These are phyloP conservation scores for Mus spicilegus DNA, from an alignment of 2,113 vertebrate genomes.

Conservation along the genomic window DNA sequence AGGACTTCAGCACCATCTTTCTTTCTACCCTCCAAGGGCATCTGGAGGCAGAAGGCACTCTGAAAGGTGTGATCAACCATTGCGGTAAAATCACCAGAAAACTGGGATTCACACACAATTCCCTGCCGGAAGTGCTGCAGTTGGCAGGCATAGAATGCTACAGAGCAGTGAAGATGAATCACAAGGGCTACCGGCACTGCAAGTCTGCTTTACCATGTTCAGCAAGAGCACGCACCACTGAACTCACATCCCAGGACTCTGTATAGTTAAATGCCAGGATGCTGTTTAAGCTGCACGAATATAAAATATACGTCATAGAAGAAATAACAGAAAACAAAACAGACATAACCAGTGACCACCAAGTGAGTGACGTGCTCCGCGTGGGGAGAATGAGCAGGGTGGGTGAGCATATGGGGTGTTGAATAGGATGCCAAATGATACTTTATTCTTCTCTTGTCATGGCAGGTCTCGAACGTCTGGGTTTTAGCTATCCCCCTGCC, in stretches of 20 bases:
- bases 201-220: not conserved
- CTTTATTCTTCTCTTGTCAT: no score
- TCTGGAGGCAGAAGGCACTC: not conserved
- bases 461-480: not conserved
- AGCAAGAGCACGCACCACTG: not conserved
- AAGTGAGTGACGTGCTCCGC: not conserved
- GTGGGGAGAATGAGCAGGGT: not conserved
- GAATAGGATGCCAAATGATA: not conserved
- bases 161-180: rapidly evolving
- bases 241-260: not conserved
- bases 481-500: not conserved
- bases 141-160: not conserved
- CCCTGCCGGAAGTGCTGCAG: not conserved
- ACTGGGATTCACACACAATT: not conserved
- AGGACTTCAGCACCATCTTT: not conserved
- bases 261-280: not conserved
- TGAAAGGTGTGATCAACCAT: not conserved
- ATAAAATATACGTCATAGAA: not conserved
- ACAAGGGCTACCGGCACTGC: rapidly evolving
- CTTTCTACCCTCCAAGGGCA: not conserved
- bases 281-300: not conserved
- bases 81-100: constrained; percentile 1
- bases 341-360: not conserved
- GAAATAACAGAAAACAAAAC: not conserved
- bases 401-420: not conserved